Percentiles rank a stretch among this genome's conserved stretches.
Conservation (phyloP, 2,888 invertebrate genomes). For the Temnothorax unifasciatus region DNA sequence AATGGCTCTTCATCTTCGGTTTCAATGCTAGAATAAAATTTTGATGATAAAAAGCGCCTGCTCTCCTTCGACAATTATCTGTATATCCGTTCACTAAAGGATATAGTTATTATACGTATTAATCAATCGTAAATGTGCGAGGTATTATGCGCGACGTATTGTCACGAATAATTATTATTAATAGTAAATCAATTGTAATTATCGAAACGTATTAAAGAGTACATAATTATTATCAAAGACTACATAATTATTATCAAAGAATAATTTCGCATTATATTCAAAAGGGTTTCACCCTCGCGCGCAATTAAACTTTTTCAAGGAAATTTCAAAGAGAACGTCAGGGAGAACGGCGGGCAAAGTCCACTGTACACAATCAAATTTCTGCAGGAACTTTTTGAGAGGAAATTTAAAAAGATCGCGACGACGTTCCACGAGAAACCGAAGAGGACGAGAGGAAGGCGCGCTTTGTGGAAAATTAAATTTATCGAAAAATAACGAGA, state of each 20-base stretch:
- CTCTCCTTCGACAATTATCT: not conserved
- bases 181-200: constrained; percentile 11
- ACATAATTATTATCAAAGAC: not conserved
- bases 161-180: not conserved
- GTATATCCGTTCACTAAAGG: not conserved
- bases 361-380: constrained; percentile 40
- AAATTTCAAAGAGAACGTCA: constrained; percentile 17
- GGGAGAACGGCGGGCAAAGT: not conserved
- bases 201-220: not conserved
- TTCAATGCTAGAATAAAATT: constrained; percentile 88
- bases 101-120: not conserved
- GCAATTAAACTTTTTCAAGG: constrained; percentile 39
- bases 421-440: not conserved
- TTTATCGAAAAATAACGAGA: constrained; percentile 27
- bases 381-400: not conserved
- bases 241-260: not conserved
- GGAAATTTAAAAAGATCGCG: constrained; percentile 11
- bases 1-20: constrained; percentile 93
- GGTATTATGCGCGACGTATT: not conserved
- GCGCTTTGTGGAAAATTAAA: constrained; percentile 31
- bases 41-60: not conserved
- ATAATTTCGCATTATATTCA: not conserved
- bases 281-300: not conserved
- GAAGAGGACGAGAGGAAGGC: not conserved
- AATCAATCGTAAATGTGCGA: not conserved